Conservation (phyloP, 2,113 vertebrate genomes). For the Barbus barbus region DNA sequence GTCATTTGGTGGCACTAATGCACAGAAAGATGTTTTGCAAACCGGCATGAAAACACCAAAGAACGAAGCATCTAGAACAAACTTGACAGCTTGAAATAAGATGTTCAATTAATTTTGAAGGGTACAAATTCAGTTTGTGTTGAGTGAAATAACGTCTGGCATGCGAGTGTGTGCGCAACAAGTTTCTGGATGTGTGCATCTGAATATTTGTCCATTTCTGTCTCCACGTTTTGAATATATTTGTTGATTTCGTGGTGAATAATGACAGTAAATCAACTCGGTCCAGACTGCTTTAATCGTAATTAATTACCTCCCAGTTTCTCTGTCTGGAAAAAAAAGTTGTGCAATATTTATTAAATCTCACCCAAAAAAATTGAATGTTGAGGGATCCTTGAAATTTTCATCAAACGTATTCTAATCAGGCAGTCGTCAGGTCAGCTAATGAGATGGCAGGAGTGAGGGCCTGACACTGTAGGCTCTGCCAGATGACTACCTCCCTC, state of each 20-base stretch:
- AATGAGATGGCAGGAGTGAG: constrained; percentile 98
- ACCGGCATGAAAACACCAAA: neutral
- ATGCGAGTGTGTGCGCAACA: constrained; percentile 28
- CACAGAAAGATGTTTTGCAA: neutral
- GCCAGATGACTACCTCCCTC: constrained; percentile 65
- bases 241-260: constrained; percentile 79
- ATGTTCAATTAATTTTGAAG: constrained; percentile 14
- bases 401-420: constrained; percentile 99
- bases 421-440: constrained; percentile 99
- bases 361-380: constrained; percentile 87
- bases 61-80: neutral
- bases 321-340: constrained; percentile 75
- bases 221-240: constrained; percentile 79
- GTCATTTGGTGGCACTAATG: neutral
- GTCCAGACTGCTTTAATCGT: constrained; percentile 84
- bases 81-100: constrained; percentile 14
- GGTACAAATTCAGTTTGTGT: constrained; percentile 35
- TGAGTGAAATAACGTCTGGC: constrained; percentile 37
- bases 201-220: constrained; percentile 64
- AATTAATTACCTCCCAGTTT: constrained; percentile 85
- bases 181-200: constrained; percentile 47
- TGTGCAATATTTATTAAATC: constrained; percentile 95
- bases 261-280: constrained; percentile 78
- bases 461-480: constrained; percentile 90
- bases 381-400: constrained; percentile 92